Conservation (phyloP, 2,888 invertebrate species). For the Fragum sueziense region DNA sequence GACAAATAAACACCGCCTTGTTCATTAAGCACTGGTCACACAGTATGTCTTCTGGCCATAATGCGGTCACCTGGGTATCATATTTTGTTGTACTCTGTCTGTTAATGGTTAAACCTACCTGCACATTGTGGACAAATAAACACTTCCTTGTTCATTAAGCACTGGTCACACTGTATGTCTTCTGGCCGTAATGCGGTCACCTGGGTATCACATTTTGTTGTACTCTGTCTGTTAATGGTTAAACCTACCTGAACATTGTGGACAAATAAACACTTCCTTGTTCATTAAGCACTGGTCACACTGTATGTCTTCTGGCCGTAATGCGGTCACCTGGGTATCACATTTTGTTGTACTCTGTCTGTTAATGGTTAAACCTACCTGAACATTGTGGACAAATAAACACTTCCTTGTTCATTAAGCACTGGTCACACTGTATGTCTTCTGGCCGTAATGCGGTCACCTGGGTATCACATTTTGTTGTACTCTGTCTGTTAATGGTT, state of each 20-base stretch:
- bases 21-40: constrained; percentile 34
- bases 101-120: too few species aligned
- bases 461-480: constrained; percentile 34
- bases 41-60: constrained; percentile 21
- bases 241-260: constrained; percentile 42
- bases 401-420: constrained; percentile 22
- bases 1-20: constrained; percentile 34
- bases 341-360: too few species aligned
- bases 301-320: constrained; percentile 22
- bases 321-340: constrained; percentile 22
- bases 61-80: constrained; percentile 19
- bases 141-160: constrained; percentile 24
- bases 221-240: too few species aligned
- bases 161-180: constrained; percentile 35
- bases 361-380: too few species aligned
- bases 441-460: constrained; percentile 18
- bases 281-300: constrained; percentile 36
- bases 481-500: too few species aligned
- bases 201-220: constrained; percentile 31
- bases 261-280: constrained; percentile 32
- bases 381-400: constrained; percentile 42
- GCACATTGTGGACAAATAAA: constrained; percentile 42
- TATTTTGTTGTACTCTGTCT: too few species aligned
- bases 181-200: constrained; percentile 16
- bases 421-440: constrained; percentile 37